Conservation (phyloP, 2,113 vertebrate genomes). For the Cynoglossus semilaevis region DNA sequence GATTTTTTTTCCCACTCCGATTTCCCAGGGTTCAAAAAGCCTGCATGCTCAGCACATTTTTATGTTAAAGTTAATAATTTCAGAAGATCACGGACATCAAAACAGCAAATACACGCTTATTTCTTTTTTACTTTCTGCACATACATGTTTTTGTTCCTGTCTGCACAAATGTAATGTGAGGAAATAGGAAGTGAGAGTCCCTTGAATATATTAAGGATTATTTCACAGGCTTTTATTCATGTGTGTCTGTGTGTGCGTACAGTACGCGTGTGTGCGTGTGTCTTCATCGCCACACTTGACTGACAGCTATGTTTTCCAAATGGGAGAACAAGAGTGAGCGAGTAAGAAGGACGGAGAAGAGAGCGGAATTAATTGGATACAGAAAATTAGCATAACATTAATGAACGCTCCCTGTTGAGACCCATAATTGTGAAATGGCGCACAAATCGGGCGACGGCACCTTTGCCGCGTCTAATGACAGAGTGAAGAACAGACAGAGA, state of each 20-base stretch:
- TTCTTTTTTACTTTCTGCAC: constrained; percentile 30
- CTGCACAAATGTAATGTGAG: constrained; percentile 35
- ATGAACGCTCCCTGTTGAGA: constrained; percentile 79
- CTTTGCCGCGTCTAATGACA: constrained; percentile 64
- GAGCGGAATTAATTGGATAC: constrained; percentile 79
- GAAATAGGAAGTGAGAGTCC: constrained; percentile 47
- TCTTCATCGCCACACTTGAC: constrained; percentile 55
- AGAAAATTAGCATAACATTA: constrained; percentile 84
- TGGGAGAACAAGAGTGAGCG: constrained; percentile 67
- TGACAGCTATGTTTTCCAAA: constrained; percentile 76
- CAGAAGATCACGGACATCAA: constrained; percentile 25
- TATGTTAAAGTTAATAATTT: constrained; percentile 40
- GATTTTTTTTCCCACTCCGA: constrained; percentile 6
- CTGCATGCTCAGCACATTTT: constrained; percentile 26
- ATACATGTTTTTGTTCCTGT: constrained; percentile 49
- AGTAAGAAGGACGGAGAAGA: constrained; percentile 12
- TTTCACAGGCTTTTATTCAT: constrained; percentile 65
- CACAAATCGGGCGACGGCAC: constrained; percentile 56
- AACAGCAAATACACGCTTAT: constrained; percentile 40
- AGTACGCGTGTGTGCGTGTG: neutral
- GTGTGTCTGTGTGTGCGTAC: too few relatives aligned
- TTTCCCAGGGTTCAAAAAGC: neutral
- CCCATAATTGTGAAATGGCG: constrained; percentile 75
- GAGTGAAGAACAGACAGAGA: constrained; percentile 46
- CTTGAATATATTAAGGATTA: constrained; percentile 63